Evolutionary conservation across 2,888 invertebrate species (phyloP).

Genomic region (Malachius bipustulatus): DNA sequence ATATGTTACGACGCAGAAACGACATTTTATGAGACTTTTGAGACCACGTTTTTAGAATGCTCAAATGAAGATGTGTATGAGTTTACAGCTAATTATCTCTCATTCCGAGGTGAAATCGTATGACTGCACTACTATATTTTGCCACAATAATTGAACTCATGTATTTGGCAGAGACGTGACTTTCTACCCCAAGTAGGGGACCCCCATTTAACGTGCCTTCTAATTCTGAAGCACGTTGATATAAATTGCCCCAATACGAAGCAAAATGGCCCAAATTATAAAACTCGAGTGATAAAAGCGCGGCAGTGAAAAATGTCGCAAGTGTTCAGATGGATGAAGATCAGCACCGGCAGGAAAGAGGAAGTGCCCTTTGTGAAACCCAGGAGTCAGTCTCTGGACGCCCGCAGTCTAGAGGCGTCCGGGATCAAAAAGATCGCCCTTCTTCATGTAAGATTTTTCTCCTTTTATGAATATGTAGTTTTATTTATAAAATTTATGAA

Average conservation of each 20-base stretch:
- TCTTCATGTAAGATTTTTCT: constrained; percentile 12
- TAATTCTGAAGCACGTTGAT: too few relatives aligned
- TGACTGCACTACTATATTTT: too few relatives aligned
- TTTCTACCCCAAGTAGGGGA: too few relatives aligned
- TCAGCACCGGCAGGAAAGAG: constrained; percentile 22
- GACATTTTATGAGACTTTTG: constrained; percentile 8
- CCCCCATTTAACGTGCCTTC: too few relatives aligned
- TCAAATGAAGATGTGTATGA: constrained; percentile 10
- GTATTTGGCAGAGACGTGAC: too few relatives aligned
- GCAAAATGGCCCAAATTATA: too few relatives aligned
- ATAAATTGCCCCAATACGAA: too few relatives aligned
- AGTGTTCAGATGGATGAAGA: constrained; percentile 39
- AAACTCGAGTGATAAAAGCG: too few relatives aligned
- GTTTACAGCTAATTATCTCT: constrained; percentile 12
- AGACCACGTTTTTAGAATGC: constrained; percentile 10
- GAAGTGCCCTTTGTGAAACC: constrained; percentile 43
- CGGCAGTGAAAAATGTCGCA: constrained; percentile 23
- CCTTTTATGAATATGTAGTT: too few relatives aligned
- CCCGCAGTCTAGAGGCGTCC: constrained; percentile 55
- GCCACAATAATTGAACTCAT: too few relatives aligned
- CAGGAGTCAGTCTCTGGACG: constrained; percentile 61
- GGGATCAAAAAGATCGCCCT: constrained; percentile 34
- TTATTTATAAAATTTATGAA: too few relatives aligned
- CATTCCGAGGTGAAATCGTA: constrained; percentile 13
- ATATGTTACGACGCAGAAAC: constrained; percentile 12